Conservation (phyloP, 1,140 invertebrate species). For the Caenorhabditis tropicalis region DNA sequence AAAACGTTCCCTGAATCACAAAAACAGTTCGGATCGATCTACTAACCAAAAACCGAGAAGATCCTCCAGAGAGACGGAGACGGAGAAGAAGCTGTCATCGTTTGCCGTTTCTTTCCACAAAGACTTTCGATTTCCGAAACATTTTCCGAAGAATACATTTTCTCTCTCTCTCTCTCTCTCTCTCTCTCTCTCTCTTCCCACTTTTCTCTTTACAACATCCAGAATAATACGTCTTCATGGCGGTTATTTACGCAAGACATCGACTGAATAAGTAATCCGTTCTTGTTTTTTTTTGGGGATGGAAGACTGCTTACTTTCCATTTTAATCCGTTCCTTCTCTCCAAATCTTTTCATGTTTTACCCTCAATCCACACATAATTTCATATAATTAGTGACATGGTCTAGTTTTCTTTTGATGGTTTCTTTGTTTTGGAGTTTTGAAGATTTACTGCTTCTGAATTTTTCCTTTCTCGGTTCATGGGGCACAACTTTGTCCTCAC, state of each 20-base stretch:
- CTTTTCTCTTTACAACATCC: background rate
- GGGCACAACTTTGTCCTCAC: too few species aligned
- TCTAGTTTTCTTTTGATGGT: too few species aligned
- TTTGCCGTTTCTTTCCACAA: background rate
- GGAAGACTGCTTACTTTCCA: background rate
- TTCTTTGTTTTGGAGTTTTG: too few species aligned
- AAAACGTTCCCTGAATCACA: background rate
- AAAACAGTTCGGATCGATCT: background rate
- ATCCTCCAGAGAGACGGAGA: background rate
- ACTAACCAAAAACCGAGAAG: background rate
- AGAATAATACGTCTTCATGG: slow-evolving; percentile 43
- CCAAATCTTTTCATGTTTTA: background rate
- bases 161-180: background rate
- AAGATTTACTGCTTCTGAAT: too few species aligned
- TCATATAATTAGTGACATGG: too few species aligned
- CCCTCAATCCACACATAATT: background rate
- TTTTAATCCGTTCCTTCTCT: background rate
- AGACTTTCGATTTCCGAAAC: slow-evolving; percentile 30
- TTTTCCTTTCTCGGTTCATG: too few species aligned
- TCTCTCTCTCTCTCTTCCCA: background rate
- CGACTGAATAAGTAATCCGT: background rate
- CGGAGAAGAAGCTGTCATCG: background rate
- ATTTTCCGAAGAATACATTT: background rate
- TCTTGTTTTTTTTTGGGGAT: background rate
- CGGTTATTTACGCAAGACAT: background rate